phyloP scores from a whole-genome alignment of 2,797 vertebrate genomes.

The Microcaecilia unicolor region DNA sequence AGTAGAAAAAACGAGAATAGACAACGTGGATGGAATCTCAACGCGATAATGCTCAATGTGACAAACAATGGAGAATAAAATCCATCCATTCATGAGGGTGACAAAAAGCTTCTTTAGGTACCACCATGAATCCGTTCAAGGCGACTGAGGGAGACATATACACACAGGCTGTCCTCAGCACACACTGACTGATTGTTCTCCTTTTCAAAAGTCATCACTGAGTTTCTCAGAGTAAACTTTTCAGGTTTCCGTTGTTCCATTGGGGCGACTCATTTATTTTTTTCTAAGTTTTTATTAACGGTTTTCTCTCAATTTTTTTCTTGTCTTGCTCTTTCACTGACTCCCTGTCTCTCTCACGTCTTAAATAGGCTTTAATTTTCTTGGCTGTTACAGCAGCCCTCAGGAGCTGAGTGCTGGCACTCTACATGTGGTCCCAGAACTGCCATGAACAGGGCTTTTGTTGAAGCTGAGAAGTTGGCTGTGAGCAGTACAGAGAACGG shows the following conservation, averaged over 20 bases:
- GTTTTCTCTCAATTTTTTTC: constrained; percentile 21
- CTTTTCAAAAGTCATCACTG: constrained; percentile 62
- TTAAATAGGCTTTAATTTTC: constrained; percentile 45
- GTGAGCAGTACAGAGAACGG: constrained; percentile 32
- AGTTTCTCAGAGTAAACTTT: constrained; percentile 65
- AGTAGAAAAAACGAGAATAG: too few relatives aligned
- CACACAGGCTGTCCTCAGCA: constrained; percentile 18
- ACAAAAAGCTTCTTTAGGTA: constrained; percentile 62
- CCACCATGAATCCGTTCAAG: constrained; percentile 59
- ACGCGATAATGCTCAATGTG: not conserved
- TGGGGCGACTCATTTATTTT: constrained; percentile 43
- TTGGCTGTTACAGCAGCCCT: constrained; percentile 25
- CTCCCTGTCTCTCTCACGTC: constrained; percentile 28
- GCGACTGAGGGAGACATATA: constrained; percentile 33
- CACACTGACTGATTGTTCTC: constrained; percentile 52
- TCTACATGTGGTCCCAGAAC: constrained; percentile 43
- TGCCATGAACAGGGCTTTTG: constrained; percentile 52
- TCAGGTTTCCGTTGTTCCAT: constrained; percentile 59
- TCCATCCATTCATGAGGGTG: constrained; percentile 51
- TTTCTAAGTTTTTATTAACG: constrained; percentile 20
- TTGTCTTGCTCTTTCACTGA: constrained; percentile 23
- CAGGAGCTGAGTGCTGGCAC: constrained; percentile 35
- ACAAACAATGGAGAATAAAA: constrained; percentile 6
- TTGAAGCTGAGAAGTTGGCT: constrained; percentile 44
- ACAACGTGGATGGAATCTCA: too few relatives aligned